Percentiles rank a stretch among this genome's conserved stretches.
Conservation (phyloP, 2,113 vertebrate genomes). For the Aegotheles bennettii region DNA sequence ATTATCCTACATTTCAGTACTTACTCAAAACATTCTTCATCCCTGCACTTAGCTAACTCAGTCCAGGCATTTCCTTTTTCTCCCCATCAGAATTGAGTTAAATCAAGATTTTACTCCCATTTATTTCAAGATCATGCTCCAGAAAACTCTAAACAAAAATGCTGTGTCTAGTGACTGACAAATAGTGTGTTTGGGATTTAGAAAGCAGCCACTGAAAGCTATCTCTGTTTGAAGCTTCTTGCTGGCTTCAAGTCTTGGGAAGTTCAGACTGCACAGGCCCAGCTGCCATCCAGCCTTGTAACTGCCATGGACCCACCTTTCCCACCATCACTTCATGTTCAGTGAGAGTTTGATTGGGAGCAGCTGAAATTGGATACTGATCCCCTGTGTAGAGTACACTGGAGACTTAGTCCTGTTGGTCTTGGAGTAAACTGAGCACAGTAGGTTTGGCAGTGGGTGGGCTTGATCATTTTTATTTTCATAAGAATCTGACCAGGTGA, state of each 20-base stretch:
- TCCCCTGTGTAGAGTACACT: not conserved
- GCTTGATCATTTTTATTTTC: not conserved
- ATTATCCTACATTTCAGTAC: not conserved
- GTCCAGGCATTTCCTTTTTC: not conserved
- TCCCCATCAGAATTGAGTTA: not conserved
- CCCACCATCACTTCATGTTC: accelerated
- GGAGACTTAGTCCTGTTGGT: not conserved
- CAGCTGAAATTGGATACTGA: not conserved
- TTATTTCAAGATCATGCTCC: not conserved
- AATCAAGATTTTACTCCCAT: not conserved
- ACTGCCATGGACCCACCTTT: not conserved
- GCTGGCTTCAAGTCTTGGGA: not conserved
- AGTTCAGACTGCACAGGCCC: not conserved
- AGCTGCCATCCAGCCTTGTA: not conserved
- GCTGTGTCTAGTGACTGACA: not conserved
- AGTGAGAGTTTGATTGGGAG: not conserved
- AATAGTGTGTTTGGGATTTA: not conserved
- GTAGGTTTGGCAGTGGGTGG: not conserved
- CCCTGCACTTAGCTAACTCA: not conserved
- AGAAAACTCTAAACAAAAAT: not conserved
- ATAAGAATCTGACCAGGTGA: not conserved
- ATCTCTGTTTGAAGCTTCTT: not conserved
- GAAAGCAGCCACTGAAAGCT: not conserved
- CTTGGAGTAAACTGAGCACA: not conserved
- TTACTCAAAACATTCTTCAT: not conserved